Evolutionary conservation across 2,797 vertebrate species (phyloP).

Genomic region (Acipenser transmontanus): DNA sequence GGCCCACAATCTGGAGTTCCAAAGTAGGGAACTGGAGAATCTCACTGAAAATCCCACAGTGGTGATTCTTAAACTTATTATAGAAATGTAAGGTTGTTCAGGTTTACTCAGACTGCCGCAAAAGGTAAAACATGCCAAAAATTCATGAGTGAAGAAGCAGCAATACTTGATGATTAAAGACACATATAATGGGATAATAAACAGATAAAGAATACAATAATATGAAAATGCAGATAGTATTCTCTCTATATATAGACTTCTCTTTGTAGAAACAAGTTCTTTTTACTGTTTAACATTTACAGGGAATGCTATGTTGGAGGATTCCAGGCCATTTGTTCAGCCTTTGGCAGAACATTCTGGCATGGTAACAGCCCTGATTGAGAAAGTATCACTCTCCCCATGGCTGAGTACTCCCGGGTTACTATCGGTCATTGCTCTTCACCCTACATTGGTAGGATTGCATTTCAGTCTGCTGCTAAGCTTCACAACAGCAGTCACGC

Average conservation of each 20-base stretch:
- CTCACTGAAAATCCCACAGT: no score
- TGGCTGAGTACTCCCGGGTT: constrained; percentile 42
- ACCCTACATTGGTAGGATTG: constrained; percentile 32
- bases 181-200: no score
- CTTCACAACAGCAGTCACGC: constrained; percentile 15
- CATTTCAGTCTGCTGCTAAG: neutral
- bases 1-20: no score
- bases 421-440: constrained; percentile 65
- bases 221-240: no score
- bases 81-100: no score
- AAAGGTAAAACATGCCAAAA: no score
- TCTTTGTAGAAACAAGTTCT: neutral
- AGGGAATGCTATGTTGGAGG: neutral
- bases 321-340: constrained; percentile 24
- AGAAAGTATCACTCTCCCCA: constrained; percentile 25
- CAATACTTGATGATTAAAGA: no score
- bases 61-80: no score
- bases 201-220: no score
- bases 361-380: constrained; percentile 22
- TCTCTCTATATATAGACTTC: neutral
- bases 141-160: no score
- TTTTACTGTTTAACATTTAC: neutral
- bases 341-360: constrained; percentile 37
- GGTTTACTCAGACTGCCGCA: no score
- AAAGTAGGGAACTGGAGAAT: no score